These are phyloP conservation scores for Thyatira batis DNA, from an alignment of 2,888 invertebrate genomes.

Conservation along the genomic window DNA sequence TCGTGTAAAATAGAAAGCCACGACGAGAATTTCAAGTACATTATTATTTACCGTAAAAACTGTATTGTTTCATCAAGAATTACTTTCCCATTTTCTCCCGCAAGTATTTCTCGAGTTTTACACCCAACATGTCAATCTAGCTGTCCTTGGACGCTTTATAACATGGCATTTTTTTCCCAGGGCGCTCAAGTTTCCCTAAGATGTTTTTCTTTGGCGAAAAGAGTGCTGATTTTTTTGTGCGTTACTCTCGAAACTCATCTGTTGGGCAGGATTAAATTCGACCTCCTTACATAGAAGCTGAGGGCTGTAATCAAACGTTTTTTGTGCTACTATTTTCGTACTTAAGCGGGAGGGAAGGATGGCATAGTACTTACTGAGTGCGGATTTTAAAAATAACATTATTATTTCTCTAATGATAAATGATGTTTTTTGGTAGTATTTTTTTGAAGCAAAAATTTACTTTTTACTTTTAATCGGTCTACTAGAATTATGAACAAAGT, in stretches of 20 bases:
- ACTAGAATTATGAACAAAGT: neutral
- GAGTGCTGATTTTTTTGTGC: slow-evolving; percentile 1
- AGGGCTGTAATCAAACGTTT: neutral
- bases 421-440: neutral
- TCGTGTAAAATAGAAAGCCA: too few relatives aligned
- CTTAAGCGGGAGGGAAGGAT: neutral
- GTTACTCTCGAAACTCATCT: neutral
- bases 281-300: neutral
- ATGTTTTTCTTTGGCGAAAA: slow-evolving; percentile 4
- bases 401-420: neutral
- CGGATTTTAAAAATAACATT: neutral
- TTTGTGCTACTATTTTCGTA: neutral
- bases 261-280: neutral
- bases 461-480: too few relatives aligned
- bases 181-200: neutral
- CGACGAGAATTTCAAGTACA: too few relatives aligned
- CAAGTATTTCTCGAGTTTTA: neutral
- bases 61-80: neutral
- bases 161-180: slow-evolving; percentile 1
- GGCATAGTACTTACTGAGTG: too few relatives aligned
- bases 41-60: neutral
- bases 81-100: neutral
- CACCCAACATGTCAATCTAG: neutral
- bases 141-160: neutral
- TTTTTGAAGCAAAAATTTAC: neutral